Percentiles rank a stretch among this genome's conserved stretches.
phyloP scores from a whole-genome alignment of 2,888 invertebrate genomes.

The Melanargia galathea region DNA sequence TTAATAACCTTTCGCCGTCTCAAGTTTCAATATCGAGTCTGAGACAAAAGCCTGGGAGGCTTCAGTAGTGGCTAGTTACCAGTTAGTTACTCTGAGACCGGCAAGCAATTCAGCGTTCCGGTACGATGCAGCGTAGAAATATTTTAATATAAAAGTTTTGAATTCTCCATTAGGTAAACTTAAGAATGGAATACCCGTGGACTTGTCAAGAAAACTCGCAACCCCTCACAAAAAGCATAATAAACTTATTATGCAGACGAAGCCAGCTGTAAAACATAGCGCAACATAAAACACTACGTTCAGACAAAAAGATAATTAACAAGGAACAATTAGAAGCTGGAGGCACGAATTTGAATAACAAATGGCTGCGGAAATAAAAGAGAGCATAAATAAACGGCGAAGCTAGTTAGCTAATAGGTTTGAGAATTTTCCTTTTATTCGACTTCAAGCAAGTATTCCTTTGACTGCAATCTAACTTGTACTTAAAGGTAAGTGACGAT shows the following conservation, averaged over 20 bases:
- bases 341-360: slow-evolving; percentile 26
- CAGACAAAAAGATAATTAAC: slow-evolving; percentile 30
- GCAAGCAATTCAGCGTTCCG: no score
- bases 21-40: no score
- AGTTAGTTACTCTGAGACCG: no score
- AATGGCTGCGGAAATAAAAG: slow-evolving; percentile 16
- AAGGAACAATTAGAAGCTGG: slow-evolving; percentile 25
- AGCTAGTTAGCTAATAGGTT: not conserved
- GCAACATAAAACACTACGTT: slow-evolving; percentile 8
- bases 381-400: not conserved
- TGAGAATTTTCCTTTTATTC: not conserved
- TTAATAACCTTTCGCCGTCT: no score
- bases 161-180: no score
- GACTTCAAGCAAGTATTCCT: not conserved
- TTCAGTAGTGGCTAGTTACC: no score
- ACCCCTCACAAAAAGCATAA: slow-evolving; percentile 1
- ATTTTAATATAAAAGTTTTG: no score
- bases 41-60: no score
- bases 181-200: no score
- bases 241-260: slow-evolving; percentile 7
- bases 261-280: slow-evolving; percentile 5
- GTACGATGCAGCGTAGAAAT: no score
- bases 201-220: not conserved
- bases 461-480: no score
- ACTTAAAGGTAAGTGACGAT: no score